phyloP scores from a whole-genome alignment of 1,140 invertebrate genomes.

The Heliconius nattereri region DNA sequence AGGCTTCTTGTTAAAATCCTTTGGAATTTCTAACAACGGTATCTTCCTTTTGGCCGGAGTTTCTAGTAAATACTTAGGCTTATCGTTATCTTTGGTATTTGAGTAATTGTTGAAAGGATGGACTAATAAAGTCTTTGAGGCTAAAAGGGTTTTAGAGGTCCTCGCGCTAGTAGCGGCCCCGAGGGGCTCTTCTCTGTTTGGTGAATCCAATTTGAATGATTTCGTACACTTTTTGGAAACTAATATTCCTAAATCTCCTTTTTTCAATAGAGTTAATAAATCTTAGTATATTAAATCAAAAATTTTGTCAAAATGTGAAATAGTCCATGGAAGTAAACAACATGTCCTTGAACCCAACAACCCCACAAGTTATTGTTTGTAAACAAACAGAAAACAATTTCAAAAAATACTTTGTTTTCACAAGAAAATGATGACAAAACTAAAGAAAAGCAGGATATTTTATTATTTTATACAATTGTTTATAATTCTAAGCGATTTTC shows the following conservation, averaged over 20 bases:
- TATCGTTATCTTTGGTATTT: conserved; percentile 34
- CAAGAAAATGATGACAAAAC: neutral
- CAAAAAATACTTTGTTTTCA: neutral
- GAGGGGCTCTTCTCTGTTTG: conserved; percentile 52
- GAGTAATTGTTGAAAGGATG: conserved; percentile 46
- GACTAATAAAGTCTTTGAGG: conserved; percentile 49
- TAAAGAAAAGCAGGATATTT: neutral
- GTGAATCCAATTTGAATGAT: conserved; percentile 71
- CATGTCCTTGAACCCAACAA: conserved; percentile 31
- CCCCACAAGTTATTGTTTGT: conserved; percentile 48
- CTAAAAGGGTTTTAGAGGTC: conserved; percentile 46
- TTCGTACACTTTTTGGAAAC: conserved; percentile 30
- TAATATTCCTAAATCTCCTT: neutral
- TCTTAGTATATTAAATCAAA: neutral
- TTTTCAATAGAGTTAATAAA: too few relatives aligned
- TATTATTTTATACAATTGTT: neutral
- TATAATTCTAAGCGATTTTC: neutral
- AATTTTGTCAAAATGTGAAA: neutral
- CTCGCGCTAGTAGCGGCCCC: conserved; percentile 48
- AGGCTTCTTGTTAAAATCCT: conserved; percentile 59
- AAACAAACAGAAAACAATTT: conserved; percentile 48
- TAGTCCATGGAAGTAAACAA: neutral
- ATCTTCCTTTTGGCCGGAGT: conserved; percentile 62
- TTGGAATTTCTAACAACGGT: conserved; percentile 59
- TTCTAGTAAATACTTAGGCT: conserved; percentile 63